Percentiles rank a stretch among this genome's conserved stretches.
Conservation (phyloP, 2,888 invertebrate genomes). For the Proisotoma minuta region DNA sequence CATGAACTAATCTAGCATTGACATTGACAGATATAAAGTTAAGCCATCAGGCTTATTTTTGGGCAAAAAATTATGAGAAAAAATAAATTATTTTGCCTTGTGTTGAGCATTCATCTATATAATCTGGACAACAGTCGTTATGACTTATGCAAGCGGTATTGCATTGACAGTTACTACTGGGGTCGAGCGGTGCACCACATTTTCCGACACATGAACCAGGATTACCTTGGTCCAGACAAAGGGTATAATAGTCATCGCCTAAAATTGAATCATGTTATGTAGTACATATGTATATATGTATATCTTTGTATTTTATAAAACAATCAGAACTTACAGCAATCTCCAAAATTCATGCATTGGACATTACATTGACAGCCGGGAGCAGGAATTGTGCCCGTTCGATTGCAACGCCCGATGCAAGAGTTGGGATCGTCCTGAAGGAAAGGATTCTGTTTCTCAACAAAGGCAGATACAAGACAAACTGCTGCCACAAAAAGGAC, state of each 20-base stretch:
- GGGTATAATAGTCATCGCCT: conserved; percentile 7
- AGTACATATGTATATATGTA: not conserved
- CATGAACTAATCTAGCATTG: too few species aligned
- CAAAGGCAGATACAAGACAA: too few species aligned
- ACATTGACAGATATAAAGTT: too few species aligned
- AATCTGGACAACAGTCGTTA: too few species aligned
- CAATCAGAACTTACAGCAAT: conserved; percentile 34
- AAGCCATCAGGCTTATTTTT: too few species aligned
- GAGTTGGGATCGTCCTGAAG: conserved; percentile 19
- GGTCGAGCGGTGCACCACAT: too few species aligned
- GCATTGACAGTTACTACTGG: not conserved
- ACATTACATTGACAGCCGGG: conserved; percentile 36
- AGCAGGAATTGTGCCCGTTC: conserved; percentile 23
- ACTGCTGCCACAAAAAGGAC: too few species aligned
- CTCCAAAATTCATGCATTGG: conserved; percentile 24
- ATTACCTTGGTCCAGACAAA: not conserved
- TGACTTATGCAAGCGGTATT: not conserved
- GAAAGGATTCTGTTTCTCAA: not conserved
- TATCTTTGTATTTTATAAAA: not conserved
- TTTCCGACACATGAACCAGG: too few species aligned
- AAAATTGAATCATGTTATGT: conserved; percentile 2
- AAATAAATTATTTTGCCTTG: too few species aligned
- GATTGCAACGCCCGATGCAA: conserved; percentile 35
- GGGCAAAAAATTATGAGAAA: too few species aligned
- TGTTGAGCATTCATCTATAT: too few species aligned